Base-by-base conservation (phyloP, 2,888 invertebrate genomes). In the Tenthredo notha region DNA sequence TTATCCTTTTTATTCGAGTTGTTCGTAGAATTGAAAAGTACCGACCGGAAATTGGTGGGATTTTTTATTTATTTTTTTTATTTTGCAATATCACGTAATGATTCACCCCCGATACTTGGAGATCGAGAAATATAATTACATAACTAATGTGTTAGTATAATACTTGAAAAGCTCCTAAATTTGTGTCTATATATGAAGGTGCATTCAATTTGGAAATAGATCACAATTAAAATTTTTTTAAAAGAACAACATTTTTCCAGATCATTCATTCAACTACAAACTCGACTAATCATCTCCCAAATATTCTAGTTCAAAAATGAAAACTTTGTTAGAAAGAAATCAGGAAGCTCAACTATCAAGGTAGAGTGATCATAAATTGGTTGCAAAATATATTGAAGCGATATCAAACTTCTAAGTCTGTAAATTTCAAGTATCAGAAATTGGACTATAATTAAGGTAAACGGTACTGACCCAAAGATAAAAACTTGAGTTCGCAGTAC, bases 1-100 rank as follows among this genome's bases (percentile, higher is more conserved):
- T 80, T 80, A 80, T 80, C 58, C 80, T 80, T 80, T 61, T 80
- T 40, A 80, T 80, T 80, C 77, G 54, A 54, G 61, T 40, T 12
- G 80, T 61, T 61, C 61, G 58, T 61, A 15, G 80, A 61, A 40
- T 80, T 61, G 21, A n/a, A 50, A 29, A 80, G 40, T 29, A 12
- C 5, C 80, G 50, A 40, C 80, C 80, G 80, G 80, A 80, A 80
- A 80, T 61, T 37, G 40, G 80, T 80, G 61, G 58, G 29, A 80
- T 80, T 80, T 80, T 80, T 80, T n/a, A n/a, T n/a, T 33, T 33
- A 2, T 2, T 33, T 33, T 33, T 33, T 33, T n/a, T 12, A 77
- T n/a, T n/a, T n/a, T n/a, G n/a, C n/a, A 61, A 80, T 29, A 61
- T 61, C 21, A 61, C 61, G 33, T 54, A 80, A 58, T 61, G 61